A percentile compares a stretch with the other conserved stretches of the same genome.
phyloP scores from a whole-genome alignment of 2,113 vertebrate species.

The Megatriorchis doriae region DNA sequence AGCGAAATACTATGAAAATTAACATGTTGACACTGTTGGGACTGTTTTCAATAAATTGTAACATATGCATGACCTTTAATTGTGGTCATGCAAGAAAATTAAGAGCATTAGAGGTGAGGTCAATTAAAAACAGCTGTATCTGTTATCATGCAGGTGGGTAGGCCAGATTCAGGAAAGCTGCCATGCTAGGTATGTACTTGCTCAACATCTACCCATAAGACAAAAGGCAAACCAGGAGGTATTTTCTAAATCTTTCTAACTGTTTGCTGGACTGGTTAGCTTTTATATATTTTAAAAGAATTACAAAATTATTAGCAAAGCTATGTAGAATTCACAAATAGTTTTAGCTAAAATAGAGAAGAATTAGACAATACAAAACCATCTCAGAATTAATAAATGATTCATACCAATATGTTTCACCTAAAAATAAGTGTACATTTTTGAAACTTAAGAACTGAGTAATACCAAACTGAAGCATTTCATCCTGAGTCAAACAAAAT shows the following conservation, averaged over 20 bases:
- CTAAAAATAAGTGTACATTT: neutral
- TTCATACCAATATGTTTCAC: neutral
- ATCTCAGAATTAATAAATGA: neutral
- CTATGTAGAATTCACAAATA: neutral
- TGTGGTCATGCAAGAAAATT: neutral
- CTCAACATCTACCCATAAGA: neutral
- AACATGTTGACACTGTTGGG: neutral
- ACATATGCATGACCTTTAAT: neutral
- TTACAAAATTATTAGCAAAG: neutral
- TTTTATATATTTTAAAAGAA: neutral
- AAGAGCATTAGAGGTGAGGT: neutral
- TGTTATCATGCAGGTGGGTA: neutral
- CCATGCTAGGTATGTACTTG: accelerated
- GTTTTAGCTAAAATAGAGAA: neutral
- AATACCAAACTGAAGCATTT: neutral
- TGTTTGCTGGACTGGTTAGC: neutral
- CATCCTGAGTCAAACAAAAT: neutral
- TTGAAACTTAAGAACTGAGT: neutral
- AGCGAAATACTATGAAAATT: neutral
- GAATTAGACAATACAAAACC: neutral
- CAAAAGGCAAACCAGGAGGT: neutral
- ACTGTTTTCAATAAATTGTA: neutral
- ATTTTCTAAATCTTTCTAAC: neutral
- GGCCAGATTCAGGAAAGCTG: neutral
- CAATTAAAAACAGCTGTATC: neutral